Evolutionary conservation across 2,113 vertebrate genomes (phyloP).

Genomic region (Odontesthes bonariensis): DNA sequence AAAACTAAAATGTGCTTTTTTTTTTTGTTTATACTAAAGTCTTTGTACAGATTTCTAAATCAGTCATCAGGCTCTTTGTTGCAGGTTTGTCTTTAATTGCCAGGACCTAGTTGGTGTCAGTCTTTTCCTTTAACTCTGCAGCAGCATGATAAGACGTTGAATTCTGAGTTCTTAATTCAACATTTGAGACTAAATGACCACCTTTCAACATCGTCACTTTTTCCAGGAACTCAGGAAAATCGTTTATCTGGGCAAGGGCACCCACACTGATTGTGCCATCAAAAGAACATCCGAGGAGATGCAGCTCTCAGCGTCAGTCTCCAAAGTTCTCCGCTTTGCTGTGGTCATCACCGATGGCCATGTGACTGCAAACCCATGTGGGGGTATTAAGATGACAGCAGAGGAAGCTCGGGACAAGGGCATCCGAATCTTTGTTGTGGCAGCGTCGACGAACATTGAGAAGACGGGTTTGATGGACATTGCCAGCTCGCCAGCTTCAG

Average conservation of each 20-base stretch:
- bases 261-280: constrained; percentile 93
- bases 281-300: constrained; percentile 87
- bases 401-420: constrained; percentile 87
- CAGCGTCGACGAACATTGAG: constrained; percentile 84
- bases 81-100: not conserved
- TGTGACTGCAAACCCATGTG: constrained; percentile 89
- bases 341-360: constrained; percentile 96
- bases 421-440: constrained; percentile 90
- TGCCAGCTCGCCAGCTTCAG: constrained; percentile 85
- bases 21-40: too few species aligned
- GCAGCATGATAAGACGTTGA: too few species aligned
- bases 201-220: not conserved
- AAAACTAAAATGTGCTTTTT: too few species aligned
- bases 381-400: constrained; percentile 88
- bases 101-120: not conserved
- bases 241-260: constrained; percentile 90
- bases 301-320: not conserved
- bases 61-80: too few species aligned
- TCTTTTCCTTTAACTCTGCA: not conserved
- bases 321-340: constrained; percentile 80
- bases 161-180: not conserved
- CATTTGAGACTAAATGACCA: not conserved
- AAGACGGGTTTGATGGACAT: constrained; percentile 90
- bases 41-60: not conserved
- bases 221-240: constrained; percentile 75